A percentile compares a stretch with the other conserved stretches of the same genome.
phyloP scores from a whole-genome alignment of 1,140 invertebrate species.

The Apocrypta bakeri region DNA sequence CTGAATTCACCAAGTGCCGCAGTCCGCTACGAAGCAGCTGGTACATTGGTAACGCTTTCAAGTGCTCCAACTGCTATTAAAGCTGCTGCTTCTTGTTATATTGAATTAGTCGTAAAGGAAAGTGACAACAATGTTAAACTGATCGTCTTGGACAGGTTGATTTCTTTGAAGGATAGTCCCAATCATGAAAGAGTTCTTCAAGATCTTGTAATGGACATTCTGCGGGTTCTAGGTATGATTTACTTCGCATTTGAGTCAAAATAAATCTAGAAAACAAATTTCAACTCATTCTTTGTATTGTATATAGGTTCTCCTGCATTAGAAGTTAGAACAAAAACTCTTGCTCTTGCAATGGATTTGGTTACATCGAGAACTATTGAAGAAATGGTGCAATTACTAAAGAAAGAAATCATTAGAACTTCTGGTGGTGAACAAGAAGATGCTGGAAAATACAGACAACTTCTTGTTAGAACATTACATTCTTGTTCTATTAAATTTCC shows the following conservation, averaged over 20 bases:
- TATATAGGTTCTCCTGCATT: constrained; percentile 86
- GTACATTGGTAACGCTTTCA: constrained; percentile 99
- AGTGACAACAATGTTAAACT: constrained; percentile 99
- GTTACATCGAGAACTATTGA: constrained; percentile 95
- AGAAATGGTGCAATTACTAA: constrained; percentile 95
- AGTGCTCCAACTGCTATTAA: constrained; percentile 97
- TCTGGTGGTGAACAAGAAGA: constrained; percentile 95
- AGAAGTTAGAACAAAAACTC: constrained; percentile 93
- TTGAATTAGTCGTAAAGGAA: constrained; percentile 98
- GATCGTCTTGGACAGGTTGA: constrained; percentile 96
- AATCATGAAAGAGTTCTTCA: constrained; percentile 95
- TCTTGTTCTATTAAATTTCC: constrained; percentile 98
- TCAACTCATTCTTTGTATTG: constrained; percentile 13
- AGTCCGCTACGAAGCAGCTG: constrained; percentile 98
- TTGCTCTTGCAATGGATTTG: constrained; percentile 91
- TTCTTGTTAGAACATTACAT: constrained; percentile 96
- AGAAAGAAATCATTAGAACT: constrained; percentile 96
- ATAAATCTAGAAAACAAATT: neutral
- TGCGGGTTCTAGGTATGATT: constrained; percentile 87
- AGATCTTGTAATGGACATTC: constrained; percentile 98
- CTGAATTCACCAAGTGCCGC: constrained; percentile 97
- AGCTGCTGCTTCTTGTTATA: constrained; percentile 97
- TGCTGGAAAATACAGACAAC: constrained; percentile 95
- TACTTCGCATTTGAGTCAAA: neutral
- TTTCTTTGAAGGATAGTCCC: constrained; percentile 90